Percentiles rank a stretch among this genome's conserved stretches.
Conservation (phyloP, 2,113 vertebrate species). For the Probosciger aterrimus region DNA sequence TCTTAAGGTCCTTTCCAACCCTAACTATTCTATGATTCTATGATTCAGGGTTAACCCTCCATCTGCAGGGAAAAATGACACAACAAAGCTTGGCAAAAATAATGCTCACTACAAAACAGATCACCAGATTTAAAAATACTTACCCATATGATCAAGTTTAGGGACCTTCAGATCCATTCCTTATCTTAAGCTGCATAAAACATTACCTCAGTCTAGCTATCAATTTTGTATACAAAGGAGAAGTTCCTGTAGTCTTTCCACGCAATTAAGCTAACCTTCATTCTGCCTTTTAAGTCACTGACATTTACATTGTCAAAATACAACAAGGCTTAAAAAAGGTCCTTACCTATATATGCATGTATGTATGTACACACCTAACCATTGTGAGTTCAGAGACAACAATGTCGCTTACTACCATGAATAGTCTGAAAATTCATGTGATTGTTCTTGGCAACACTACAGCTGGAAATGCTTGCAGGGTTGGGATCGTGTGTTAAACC, state of each 20-base stretch:
- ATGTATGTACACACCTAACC: not conserved
- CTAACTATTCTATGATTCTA: too few relatives aligned
- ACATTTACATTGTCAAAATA: not conserved
- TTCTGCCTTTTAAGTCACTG: not conserved
- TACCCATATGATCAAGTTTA: not conserved
- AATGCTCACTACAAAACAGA: not conserved
- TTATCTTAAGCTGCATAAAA: not conserved
- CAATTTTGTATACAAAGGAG: not conserved
- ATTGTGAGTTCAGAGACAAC: not conserved
- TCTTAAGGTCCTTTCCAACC: too few relatives aligned
- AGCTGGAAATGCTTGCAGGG: constrained; percentile 7
- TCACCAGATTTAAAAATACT: not conserved
- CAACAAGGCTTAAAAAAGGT: not conserved
- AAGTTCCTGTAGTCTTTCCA: not conserved
- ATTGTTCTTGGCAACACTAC: not conserved
- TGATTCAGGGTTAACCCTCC: not conserved
- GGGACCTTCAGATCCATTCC: not conserved
- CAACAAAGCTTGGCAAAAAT: not conserved
- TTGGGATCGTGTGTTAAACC: not conserved
- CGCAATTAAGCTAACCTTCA: not conserved
- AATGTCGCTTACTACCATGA: not conserved
- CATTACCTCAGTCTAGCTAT: not conserved
- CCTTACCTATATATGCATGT: not conserved
- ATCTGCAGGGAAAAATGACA: not conserved
- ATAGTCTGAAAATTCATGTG: not conserved